Conservation (phyloP, 2,888 invertebrate species). For the Diarsia dahlii region DNA sequence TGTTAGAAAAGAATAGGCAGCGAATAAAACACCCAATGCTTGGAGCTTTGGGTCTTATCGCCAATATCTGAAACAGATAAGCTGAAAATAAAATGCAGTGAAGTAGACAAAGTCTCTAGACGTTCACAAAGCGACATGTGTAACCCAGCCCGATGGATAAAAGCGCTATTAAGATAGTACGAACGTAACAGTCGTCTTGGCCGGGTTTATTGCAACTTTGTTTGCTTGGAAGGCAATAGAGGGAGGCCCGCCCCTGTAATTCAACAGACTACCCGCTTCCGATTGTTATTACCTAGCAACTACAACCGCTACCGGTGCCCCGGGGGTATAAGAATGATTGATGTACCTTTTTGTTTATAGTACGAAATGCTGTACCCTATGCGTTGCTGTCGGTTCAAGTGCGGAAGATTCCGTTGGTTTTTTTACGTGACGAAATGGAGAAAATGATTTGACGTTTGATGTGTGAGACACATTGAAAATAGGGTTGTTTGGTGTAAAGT, state of each 20-base stretch:
- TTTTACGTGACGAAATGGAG: slow-evolving; percentile 27
- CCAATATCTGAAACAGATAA: slow-evolving; percentile 65
- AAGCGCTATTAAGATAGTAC: slow-evolving; percentile 79
- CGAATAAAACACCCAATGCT: slow-evolving; percentile 52
- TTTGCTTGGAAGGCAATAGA: slow-evolving; percentile 85
- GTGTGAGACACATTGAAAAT: slow-evolving; percentile 4
- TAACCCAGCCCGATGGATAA: slow-evolving; percentile 82
- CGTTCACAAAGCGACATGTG: slow-evolving; percentile 82
- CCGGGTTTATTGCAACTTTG: slow-evolving; percentile 87
- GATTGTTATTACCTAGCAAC: slow-evolving; percentile 84
- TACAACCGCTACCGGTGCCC: slow-evolving; percentile 63
- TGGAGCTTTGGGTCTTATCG: slow-evolving; percentile 49
- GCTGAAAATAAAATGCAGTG: slow-evolving; percentile 78
- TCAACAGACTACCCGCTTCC: slow-evolving; percentile 80
- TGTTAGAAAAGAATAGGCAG: slow-evolving; percentile 44
- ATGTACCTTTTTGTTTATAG: slow-evolving; percentile 65
- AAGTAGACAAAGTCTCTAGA: slow-evolving; percentile 72
- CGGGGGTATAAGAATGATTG: slow-evolving; percentile 68
- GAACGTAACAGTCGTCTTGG: slow-evolving; percentile 81
- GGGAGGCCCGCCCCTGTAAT: slow-evolving; percentile 77
- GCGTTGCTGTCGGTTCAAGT: slow-evolving; percentile 24
- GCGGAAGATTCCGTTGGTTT: slow-evolving; percentile 8
- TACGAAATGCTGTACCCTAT: slow-evolving; percentile 46
- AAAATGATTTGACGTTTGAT: slow-evolving; percentile 54
- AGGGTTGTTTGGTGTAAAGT: background rate